Evolutionary conservation across 2,113 vertebrate genomes (phyloP).

Genomic region (Cricetomys ansorgei): DNA sequence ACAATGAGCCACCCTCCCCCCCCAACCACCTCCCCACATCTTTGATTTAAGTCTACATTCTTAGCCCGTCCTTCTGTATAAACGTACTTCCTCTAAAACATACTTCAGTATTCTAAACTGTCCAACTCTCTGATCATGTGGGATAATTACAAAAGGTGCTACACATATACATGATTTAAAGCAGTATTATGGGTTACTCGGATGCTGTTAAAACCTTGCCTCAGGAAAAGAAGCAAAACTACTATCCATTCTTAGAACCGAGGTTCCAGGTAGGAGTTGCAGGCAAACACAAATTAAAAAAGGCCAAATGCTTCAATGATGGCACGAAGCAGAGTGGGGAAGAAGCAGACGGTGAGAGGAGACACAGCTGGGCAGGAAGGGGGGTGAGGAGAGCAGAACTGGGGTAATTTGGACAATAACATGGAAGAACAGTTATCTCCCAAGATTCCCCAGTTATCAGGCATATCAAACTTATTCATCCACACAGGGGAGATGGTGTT

Average conservation of each 20-base stretch:
- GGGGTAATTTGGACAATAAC: neutral
- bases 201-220: neutral
- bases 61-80: neutral
- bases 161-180: neutral
- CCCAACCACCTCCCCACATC: no score
- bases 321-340: neutral
- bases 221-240: neutral
- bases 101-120: neutral
- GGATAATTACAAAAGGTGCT: neutral
- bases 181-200: neutral
- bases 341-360: no score
- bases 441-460: neutral
- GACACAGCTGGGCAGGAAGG: neutral
- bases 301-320: neutral
- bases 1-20: no score
- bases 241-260: neutral
- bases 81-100: neutral
- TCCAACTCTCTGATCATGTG: neutral
- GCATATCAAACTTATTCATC: neutral
- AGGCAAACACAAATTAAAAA: neutral
- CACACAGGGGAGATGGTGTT: neutral
- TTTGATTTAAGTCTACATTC: neutral
- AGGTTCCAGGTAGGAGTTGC: neutral
- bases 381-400: neutral
- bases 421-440: neutral